Evolutionary conservation across 2,113 vertebrate species (phyloP), one percentile per base, ranked within the genome.

Genomic region (Chionomys nivalis): DNA sequence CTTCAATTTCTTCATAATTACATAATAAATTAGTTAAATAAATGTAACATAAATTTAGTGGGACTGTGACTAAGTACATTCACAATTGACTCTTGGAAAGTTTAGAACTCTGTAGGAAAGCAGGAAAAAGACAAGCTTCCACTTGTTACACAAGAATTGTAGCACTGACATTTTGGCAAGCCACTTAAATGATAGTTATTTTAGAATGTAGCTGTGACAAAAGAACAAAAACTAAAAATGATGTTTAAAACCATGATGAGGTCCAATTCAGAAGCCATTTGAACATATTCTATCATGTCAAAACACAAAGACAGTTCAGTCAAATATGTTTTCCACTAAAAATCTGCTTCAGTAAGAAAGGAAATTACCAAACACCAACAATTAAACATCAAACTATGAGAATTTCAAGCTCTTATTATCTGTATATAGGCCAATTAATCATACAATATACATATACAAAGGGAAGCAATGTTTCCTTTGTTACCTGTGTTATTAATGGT

Each of bases 341-440:
- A 96, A 86, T 70, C 44, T 36, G 44, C 61, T 93, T 63, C 70
- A 90, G 88, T 1, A 58, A 86, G 66, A 81, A 68, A 21, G 36
- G 14, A 76, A 21, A 88, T 47, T 42, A 90, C 4, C 58, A 39
- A 88, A 79, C 26, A 87, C 23, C 26, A 91, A 65, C 26, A 87
- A 93, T 66, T 90, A 91, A 96, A 79, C n/a, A 87, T 52, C 21
- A 95, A 85, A 86, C 77, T 52, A 89, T 33, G 28, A 93, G 26
- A 81, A 72, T 76, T 81, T 87, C 77, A 70, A 88, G 63, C 77
- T 65, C 63, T 14, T 42, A 91, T 0, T 78, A 42, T 72, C 23
- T 75, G 89, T 73, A 86, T 28, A 68, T 33, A 65, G 68, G 70
- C 24, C 39, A 82, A 94, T 23, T 52, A 83, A 83, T 39, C 68